Evolutionary conservation across 64 coral and sea anemone species (phyloP), one percentile per base, ranked within the genome.

Genomic region (Cladopsammia gracilis): DNA sequence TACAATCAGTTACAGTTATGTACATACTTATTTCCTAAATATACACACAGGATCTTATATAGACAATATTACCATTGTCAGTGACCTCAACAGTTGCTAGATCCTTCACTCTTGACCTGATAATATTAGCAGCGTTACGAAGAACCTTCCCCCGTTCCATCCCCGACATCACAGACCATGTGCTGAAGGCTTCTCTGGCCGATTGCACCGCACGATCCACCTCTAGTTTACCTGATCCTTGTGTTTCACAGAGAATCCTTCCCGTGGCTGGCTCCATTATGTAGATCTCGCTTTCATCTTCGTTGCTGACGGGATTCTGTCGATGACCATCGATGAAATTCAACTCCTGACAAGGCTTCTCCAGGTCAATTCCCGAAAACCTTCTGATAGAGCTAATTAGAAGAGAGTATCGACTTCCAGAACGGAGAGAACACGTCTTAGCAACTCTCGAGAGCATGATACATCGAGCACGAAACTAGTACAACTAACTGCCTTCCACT

Each of bases 171-270:
- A 71, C 64, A n/a, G 97, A 96, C 97, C 97, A 98, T 13, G 49
- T 73, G n/a, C 22, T 81, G 83, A 91, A 98, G 47, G 97, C 94
- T 20, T 88, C 56, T 25, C 56, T 79, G 34, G 97, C 97, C 11
- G 97, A 90, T 45, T 11, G 50, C 15, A 98, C 97, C 1, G 97
- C 97, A 6, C 88, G 73, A 71, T 96, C 75, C 10, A 98, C 94
- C 79, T 98, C 97, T n/a, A 75, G 77, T 44, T 98, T 94, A 3
- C 91, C 91, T 44, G 97, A 96, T 43, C 90, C 83, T 54, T 98
- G 88, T 7, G 88, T 89, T 73, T 91, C 83, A 67, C 98, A 96
- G 48, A 96, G 46, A 59, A 94, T 83, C 16, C 91, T 90, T 48
- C 98, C 98, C 6, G 91, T 96, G 5, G 91, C 90, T 62, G 98